Conservation (phyloP, 2,888 invertebrate species). For the Tachina fera region DNA sequence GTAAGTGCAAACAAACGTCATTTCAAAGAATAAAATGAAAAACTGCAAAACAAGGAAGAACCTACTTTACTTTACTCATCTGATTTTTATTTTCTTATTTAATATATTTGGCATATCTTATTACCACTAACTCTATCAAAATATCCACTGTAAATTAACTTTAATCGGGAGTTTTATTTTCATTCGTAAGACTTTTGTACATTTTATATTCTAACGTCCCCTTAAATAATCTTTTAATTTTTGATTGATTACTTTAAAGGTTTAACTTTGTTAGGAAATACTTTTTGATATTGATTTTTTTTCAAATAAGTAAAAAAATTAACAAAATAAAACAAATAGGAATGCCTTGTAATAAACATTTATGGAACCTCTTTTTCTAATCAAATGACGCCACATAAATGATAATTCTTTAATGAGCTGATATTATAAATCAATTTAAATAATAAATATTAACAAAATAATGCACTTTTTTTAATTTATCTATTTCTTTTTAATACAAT, state of each 20-base stretch:
- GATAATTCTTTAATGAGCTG: conserved; percentile 60
- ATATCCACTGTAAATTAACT: background rate
- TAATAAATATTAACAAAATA: conserved; percentile 22
- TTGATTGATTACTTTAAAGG: conserved; percentile 51
- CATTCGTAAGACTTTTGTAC: background rate
- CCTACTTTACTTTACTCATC: too few species aligned
- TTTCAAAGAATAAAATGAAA: too few species aligned
- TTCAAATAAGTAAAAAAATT: conserved; percentile 10
- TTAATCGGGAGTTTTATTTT: background rate
- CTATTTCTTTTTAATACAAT: background rate
- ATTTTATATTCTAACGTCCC: background rate
- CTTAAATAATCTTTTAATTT: conserved; percentile 9
- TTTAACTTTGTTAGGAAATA: background rate
- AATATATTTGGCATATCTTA: too few species aligned
- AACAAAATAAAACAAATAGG: conserved; percentile 18
- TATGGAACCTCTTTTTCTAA: conserved; percentile 48
- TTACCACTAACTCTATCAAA: background rate
- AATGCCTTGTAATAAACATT: conserved; percentile 45
- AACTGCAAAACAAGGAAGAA: too few species aligned
- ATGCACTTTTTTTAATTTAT: background rate
- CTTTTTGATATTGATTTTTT: conserved; percentile 16
- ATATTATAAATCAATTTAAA: conserved; percentile 56
- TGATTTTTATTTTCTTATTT: too few species aligned
- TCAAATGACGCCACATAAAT: conserved; percentile 64
- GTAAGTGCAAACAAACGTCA: too few species aligned